phyloP scores from a whole-genome alignment of 1,140 invertebrate genomes.

The Drosophila trapezifrons region DNA sequence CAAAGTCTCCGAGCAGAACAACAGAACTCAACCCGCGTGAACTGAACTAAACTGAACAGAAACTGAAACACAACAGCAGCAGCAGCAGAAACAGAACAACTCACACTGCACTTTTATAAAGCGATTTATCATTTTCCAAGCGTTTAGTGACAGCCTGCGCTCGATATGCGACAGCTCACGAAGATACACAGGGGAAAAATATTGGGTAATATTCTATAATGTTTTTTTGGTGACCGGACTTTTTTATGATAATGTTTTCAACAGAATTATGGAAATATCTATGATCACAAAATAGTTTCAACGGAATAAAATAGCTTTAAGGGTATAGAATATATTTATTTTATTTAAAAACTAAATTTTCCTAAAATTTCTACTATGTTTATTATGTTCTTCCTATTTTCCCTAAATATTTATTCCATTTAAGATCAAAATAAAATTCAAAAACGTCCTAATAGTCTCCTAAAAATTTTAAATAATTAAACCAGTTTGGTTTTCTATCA shows the following conservation, averaged over 20 bases:
- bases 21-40: conserved; percentile 24
- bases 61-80: neutral
- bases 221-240: no score
- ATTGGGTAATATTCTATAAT: neutral
- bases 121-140: conserved; percentile 81
- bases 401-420: neutral
- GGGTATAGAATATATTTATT: no score
- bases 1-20: conserved; percentile 38
- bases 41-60: conserved; percentile 13
- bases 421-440: neutral
- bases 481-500: neutral
- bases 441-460: neutral
- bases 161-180: conserved; percentile 62
- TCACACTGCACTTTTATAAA: conserved; percentile 82
- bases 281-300: no score
- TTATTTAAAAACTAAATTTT: no score
- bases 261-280: neutral
- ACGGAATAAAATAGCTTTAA: no score
- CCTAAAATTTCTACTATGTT: no score
- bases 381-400: neutral
- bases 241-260: neutral
- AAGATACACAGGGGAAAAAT: conserved; percentile 1
- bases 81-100: conserved; percentile 50
- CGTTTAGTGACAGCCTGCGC: conserved; percentile 76
- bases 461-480: neutral